A percentile compares a stretch with the other conserved stretches of the same genome.
Conservation (phyloP, 2,888 invertebrate genomes). For the Trimorus sp. region DNA sequence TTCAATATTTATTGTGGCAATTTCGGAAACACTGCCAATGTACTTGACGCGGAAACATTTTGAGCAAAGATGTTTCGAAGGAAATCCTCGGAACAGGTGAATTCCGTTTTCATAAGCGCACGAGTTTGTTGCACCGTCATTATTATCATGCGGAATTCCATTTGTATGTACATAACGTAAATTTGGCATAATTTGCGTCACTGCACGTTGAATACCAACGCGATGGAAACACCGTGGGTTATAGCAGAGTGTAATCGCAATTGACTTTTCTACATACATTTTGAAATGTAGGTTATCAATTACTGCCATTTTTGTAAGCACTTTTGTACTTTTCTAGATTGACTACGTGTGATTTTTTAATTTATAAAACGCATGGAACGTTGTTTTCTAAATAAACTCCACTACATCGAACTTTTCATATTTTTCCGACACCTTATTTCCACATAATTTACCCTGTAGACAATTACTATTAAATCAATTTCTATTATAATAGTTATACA, state of each 20-base stretch:
- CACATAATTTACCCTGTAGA: no score
- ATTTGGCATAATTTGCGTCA: conserved; percentile 20
- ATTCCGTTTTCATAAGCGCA: conserved; percentile 1
- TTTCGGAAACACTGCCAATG: no score
- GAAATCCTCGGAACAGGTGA: background rate
- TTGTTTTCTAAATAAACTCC: conserved; percentile 18
- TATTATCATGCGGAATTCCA: conserved; percentile 17
- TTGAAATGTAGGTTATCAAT: conserved; percentile 7
- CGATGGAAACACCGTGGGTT: background rate
- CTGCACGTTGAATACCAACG: conserved; percentile 12
- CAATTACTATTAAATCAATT: no score
- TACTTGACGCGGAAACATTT: no score
- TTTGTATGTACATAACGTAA: conserved; percentile 20
- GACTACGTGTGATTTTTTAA: conserved; percentile 10
- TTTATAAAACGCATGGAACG: background rate
- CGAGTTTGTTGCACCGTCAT: background rate
- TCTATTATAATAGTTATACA: no score
- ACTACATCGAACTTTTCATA: no score
- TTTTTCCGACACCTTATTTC: no score
- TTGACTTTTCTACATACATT: conserved; percentile 12
- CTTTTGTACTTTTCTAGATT: conserved; percentile 15
- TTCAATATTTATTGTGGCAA: background rate
- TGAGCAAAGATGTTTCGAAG: no score
- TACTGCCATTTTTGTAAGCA: conserved; percentile 1
- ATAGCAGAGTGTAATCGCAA: background rate